Conservation (phyloP, 2,113 vertebrate genomes). For the Candoia aspera region DNA sequence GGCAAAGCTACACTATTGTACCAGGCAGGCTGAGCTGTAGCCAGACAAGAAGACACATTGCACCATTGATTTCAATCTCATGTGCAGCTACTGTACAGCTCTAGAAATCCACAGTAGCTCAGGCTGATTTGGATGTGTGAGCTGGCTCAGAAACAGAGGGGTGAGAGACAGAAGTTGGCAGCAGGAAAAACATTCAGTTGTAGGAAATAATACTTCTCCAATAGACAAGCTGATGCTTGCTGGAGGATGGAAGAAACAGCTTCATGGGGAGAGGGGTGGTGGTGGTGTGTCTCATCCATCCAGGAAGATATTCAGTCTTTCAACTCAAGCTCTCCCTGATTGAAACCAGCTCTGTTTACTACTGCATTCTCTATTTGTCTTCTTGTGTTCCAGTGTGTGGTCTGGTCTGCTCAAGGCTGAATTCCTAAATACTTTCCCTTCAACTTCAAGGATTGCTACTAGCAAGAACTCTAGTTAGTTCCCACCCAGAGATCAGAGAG, state of each 20-base stretch:
- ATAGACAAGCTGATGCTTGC: constrained; percentile 16
- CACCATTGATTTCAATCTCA: not conserved
- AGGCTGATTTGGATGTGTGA: not conserved
- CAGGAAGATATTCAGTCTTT: not conserved
- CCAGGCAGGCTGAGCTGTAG: not conserved
- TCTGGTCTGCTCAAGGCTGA: not conserved
- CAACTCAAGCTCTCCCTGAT: not conserved
- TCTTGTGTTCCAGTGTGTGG: not conserved
- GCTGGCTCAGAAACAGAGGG: not conserved
- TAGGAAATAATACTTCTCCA: constrained; percentile 21
- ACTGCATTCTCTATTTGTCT: not conserved
- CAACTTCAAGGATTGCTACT: not conserved
- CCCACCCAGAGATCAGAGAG: not conserved
- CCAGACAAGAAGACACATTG: not conserved
- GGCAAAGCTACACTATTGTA: not conserved
- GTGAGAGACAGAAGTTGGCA: constrained; percentile 12
- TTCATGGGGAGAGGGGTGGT: not conserved
- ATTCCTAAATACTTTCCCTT: not conserved
- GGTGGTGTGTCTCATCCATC: not conserved
- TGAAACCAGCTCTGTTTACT: not conserved
- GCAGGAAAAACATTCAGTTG: not conserved
- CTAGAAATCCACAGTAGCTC: not conserved
- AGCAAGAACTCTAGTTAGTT: not conserved
- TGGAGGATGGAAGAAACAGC: not conserved
- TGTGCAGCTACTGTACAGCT: not conserved